phyloP scores from a whole-genome alignment of 2,797 vertebrate genomes.

The Chaetodon trifasciatus region DNA sequence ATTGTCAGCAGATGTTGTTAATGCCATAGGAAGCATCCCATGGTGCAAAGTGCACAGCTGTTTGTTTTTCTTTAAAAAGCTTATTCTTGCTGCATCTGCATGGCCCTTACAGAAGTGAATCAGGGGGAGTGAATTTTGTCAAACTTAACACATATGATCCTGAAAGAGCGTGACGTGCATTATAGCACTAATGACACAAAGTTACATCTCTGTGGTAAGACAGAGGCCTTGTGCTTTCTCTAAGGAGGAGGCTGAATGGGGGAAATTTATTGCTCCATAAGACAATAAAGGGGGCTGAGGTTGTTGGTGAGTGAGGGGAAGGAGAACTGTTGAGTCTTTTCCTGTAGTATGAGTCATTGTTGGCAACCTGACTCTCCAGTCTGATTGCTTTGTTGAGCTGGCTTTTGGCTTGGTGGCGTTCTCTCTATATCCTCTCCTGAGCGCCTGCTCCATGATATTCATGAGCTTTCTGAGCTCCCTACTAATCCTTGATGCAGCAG shows the following conservation, averaged over 20 bases:
- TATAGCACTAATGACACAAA: conserved; percentile 19
- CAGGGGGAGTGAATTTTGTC: not conserved
- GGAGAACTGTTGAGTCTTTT: conserved; percentile 70
- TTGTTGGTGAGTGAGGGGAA: conserved; percentile 55
- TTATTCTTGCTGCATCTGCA: conserved; percentile 25
- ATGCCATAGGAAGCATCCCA: not conserved
- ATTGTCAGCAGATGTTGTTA: conserved; percentile 7
- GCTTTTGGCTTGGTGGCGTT: conserved; percentile 69
- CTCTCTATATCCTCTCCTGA: conserved; percentile 63
- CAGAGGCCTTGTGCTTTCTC: conserved; percentile 15
- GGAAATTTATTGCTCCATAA: conserved; percentile 48
- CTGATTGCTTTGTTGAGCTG: conserved; percentile 77
- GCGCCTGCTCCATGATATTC: conserved; percentile 60
- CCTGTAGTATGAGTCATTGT: conserved; percentile 75
- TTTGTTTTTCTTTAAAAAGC: conserved; percentile 4
- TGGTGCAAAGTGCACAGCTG: conserved; percentile 13
- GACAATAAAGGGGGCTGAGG: conserved; percentile 61
- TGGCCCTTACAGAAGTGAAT: not conserved
- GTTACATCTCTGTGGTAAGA: conserved; percentile 20
- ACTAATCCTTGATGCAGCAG: conserved; percentile 34
- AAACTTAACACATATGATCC: conserved; percentile 25
- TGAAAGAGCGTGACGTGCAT: conserved; percentile 5
- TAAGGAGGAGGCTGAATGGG: conserved; percentile 13
- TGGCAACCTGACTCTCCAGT: conserved; percentile 71
- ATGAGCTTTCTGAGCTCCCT: conserved; percentile 50